phyloP scores from a whole-genome alignment of 2,888 invertebrate species.

The Ochlodes sylvanus region DNA sequence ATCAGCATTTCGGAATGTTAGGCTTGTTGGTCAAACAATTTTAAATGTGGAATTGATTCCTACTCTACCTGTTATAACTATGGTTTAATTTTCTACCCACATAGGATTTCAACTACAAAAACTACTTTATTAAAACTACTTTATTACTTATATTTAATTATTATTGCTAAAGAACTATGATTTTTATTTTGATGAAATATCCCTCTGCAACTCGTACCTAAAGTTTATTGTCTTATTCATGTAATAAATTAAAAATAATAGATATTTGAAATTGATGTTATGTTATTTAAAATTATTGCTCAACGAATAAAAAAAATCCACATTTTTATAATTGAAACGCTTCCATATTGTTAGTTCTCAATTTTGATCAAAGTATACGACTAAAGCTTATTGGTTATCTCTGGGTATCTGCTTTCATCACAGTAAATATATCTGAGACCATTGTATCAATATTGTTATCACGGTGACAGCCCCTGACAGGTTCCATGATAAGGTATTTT shows the following conservation, averaged over 20 bases:
- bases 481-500: neutral
- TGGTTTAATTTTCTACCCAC: conserved; percentile 1
- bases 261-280: too few relatives aligned
- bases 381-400: neutral
- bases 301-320: too few relatives aligned
- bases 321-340: too few relatives aligned
- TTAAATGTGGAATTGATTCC: neutral
- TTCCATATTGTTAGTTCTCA: too few relatives aligned
- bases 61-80: neutral
- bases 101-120: neutral
- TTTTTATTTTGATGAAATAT: too few relatives aligned
- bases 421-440: neutral
- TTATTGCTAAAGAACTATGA: too few relatives aligned
- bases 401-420: neutral
- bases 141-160: too few relatives aligned
- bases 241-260: too few relatives aligned
- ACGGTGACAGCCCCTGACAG: neutral
- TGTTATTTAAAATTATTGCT: too few relatives aligned
- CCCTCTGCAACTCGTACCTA: too few relatives aligned
- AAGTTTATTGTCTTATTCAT: neutral
- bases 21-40: conserved; percentile 11
- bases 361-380: neutral
- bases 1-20: conserved; percentile 27
- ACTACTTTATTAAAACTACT: too few relatives aligned
- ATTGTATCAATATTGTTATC: neutral